A percentile compares a stretch with the other conserved stretches of the same genome.
phyloP scores from a whole-genome alignment of 2,888 invertebrate genomes.

The Pollenia griseotomentosa region DNA sequence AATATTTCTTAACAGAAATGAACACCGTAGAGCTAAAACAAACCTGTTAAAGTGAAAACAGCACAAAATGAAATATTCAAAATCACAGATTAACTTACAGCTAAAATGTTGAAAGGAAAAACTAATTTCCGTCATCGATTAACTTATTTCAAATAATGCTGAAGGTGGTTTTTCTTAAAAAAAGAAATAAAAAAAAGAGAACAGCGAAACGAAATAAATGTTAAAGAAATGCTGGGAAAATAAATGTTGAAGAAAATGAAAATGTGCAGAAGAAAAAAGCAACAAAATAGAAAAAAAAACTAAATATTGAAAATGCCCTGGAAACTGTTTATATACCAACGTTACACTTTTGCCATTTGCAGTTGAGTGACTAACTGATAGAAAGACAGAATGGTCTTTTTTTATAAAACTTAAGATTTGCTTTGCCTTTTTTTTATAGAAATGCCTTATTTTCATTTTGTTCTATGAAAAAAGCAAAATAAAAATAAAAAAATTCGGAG shows the following conservation, averaged over 20 bases:
- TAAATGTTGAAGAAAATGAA: conserved; percentile 38
- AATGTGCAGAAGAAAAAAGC: conserved; percentile 20
- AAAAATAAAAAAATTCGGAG: conserved; percentile 42
- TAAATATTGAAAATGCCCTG: conserved; percentile 41
- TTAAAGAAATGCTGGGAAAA: conserved; percentile 11
- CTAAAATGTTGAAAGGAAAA: conserved; percentile 74
- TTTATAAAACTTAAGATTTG: conserved; percentile 5
- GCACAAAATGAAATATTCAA: conserved; percentile 65
- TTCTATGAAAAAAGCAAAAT: conserved; percentile 6
- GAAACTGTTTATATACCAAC: conserved; percentile 21
- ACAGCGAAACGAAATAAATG: conserved; percentile 35
- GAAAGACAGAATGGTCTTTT: conserved; percentile 17
- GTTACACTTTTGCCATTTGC: conserved; percentile 26
- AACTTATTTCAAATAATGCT: conserved; percentile 74
- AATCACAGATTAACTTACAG: conserved; percentile 68
- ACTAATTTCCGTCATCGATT: conserved; percentile 78
- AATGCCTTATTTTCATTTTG: background rate
- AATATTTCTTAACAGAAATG: conserved; percentile 9
- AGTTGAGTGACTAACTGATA: conserved; percentile 41
- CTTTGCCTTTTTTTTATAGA: conserved; percentile 10
- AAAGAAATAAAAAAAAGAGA: conserved; percentile 4
- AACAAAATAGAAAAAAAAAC: background rate
- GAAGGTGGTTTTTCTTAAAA: conserved; percentile 50
- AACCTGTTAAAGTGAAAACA: conserved; percentile 64
- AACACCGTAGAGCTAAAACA: conserved; percentile 13